Evolutionary conservation across 2,113 vertebrate species (phyloP), one percentile per base, ranked within the genome.

Genomic region (Ariopsis seemanni): DNA sequence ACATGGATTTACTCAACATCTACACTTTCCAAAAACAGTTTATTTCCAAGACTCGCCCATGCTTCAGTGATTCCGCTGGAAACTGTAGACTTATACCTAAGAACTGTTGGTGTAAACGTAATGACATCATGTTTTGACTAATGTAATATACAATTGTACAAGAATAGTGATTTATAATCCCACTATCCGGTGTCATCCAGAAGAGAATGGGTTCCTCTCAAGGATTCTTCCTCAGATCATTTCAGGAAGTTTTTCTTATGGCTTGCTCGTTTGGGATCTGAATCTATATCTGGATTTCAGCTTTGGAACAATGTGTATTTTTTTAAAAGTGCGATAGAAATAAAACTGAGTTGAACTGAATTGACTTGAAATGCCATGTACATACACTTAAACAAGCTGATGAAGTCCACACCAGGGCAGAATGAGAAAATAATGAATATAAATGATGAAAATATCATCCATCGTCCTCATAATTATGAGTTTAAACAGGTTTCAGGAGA

Each of bases 401-500:
- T 57, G 0, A 81, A 60, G 5, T 55, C 15, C n/a, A 18, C 17
- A 84, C 25, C 8, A 20, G 63, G 48, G 30, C 10, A 48, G 27
- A 55, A 11, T 20, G 18, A 30, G n/a, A 34, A 34, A 83, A 27
- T 53, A 53, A 65, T 50, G 42, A 30, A 30, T 80, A 52, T 18
- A 83, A 48, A 71, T 7, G 4, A 71, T 42, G 50, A 55, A 78
- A 53, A 55, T 8, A 2, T 77, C 20, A 52, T 78, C 25, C 2
- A 53, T 78, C 48, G 14, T 53, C 50, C 11, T 2, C 75, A 27
- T 15, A 55, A 78, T 52, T 75, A n/a, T 1, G 5, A 80, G 58
- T 62, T 60, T 0, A 81, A 42, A 22, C 79, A 34, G 57, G 79
- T 81, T 81, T 42, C 27, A 22, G 55, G 79, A 81, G 75, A 80